Conservation (phyloP, 2,888 invertebrate genomes). For the Julus scanicus region DNA sequence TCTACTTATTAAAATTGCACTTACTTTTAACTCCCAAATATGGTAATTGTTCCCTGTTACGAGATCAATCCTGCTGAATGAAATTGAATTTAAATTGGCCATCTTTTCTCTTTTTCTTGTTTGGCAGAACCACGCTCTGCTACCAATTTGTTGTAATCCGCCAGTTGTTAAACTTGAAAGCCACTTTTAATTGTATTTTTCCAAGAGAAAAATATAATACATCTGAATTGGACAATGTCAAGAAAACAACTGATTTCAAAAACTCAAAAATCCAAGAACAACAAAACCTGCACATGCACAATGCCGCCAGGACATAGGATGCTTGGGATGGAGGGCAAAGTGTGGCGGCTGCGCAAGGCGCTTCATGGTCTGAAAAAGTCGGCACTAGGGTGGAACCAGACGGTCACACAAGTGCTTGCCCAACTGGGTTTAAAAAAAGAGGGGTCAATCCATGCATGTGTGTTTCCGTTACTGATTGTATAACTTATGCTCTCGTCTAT, state of each 20-base stretch:
- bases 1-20: not conserved
- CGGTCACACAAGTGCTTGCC: not conserved
- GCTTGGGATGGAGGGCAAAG: not conserved
- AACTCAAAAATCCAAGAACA: no score
- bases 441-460: not conserved
- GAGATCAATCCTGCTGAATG: constrained; percentile 1
- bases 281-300: no score
- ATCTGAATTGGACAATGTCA: no score
- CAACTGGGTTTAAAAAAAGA: not conserved
- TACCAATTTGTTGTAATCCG: not conserved
- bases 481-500: not conserved
- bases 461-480: not conserved
- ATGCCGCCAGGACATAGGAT: not conserved
- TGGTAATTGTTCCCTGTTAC: constrained; percentile 5
- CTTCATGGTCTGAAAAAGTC: constrained; percentile 23
- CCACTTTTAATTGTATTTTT: no score
- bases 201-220: no score
- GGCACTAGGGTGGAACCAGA: not conserved
- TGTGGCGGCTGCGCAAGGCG: not conserved
- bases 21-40: not conserved
- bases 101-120: not conserved
- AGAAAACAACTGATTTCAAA: no score
- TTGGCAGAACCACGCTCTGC: not conserved
- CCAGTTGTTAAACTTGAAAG: no score
- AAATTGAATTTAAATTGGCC: not conserved